Percentiles rank a stretch among this genome's conserved stretches.
Conservation (phyloP, 2,113 vertebrate genomes). For the Nannospalax galili region DNA sequence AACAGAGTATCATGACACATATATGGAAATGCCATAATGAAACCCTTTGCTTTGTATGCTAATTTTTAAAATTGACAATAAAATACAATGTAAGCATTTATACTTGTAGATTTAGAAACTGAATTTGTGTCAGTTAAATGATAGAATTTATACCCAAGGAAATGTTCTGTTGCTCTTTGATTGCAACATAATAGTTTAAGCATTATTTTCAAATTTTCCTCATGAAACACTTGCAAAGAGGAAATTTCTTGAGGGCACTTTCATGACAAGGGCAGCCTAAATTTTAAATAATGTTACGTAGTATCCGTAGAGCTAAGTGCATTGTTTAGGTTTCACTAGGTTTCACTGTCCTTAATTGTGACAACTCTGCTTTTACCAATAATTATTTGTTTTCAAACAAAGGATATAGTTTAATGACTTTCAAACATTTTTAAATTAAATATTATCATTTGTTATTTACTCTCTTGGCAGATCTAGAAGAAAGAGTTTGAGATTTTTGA, state of each 20-base stretch:
- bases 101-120: conserved; percentile 23
- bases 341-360: neutral
- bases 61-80: neutral
- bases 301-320: neutral
- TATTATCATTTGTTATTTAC: neutral
- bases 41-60: neutral
- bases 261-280: conserved; percentile 4
- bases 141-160: conserved; percentile 19
- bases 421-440: neutral
- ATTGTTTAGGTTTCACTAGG: conserved; percentile 12
- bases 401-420: neutral
- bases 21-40: neutral
- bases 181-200: conserved; percentile 4
- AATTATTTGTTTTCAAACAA: neutral
- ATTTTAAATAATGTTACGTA: conserved; percentile 6
- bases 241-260: neutral
- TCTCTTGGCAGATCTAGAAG: neutral
- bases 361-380: neutral
- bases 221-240: conserved; percentile 20
- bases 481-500: conserved; percentile 7
- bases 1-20: too few species aligned
- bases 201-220: conserved; percentile 31
- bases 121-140: neutral
- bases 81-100: neutral
- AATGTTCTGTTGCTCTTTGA: neutral